Percentiles rank a stretch among this genome's conserved stretches.
Evolutionary conservation across 2,888 invertebrate genomes (phyloP).

Genomic region (Agrochola macilenta): DNA sequence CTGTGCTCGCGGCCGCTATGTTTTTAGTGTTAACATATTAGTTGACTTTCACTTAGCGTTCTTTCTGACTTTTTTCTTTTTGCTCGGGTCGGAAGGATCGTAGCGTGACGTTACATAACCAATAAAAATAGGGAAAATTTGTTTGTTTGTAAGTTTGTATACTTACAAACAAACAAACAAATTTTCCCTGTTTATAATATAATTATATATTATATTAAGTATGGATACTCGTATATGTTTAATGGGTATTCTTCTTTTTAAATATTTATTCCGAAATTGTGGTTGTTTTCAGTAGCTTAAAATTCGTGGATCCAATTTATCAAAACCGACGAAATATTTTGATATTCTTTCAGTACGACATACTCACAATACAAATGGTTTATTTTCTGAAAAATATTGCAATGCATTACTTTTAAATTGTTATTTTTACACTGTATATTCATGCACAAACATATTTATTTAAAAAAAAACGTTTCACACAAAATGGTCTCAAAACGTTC

Average conservation of each 20-base stretch:
- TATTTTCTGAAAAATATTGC: neutral
- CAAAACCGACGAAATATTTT: neutral
- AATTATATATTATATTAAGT: too few species aligned
- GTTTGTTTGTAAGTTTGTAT: too few species aligned
- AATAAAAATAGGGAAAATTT: too few species aligned
- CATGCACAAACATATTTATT: constrained; percentile 39
- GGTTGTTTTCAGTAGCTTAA: neutral
- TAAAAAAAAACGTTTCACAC: constrained; percentile 21
- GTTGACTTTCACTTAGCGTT: too few species aligned
- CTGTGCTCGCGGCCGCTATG: too few species aligned
- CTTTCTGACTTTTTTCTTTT: too few species aligned
- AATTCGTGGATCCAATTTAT: neutral
- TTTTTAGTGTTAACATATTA: too few species aligned
- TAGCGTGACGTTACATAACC: too few species aligned
- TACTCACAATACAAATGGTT: neutral
- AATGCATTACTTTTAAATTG: constrained; percentile 13
- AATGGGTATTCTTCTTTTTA: neutral
- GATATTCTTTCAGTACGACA: neutral
- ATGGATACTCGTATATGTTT: too few species aligned
- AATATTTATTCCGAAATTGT: neutral
- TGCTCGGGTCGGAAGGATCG: too few species aligned
- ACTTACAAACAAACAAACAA: too few species aligned
- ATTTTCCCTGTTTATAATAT: too few species aligned
- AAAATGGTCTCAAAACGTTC: constrained; percentile 13
- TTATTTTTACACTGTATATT: constrained; percentile 9